These are phyloP conservation scores for Bicyclus anynana DNA, from an alignment of 1,140 invertebrate genomes.

Conservation along the genomic window DNA sequence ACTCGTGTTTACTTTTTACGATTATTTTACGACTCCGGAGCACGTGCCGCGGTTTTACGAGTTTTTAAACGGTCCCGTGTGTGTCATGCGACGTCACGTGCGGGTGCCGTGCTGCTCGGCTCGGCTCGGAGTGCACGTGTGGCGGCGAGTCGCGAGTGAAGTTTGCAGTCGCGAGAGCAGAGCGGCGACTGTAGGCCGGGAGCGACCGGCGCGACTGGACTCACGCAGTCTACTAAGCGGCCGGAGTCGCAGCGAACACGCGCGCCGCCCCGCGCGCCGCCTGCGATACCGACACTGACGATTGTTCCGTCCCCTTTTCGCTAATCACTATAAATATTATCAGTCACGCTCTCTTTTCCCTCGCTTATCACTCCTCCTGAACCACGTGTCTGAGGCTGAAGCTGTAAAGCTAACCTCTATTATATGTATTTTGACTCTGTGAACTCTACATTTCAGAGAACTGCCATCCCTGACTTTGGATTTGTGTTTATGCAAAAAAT, in stretches of 20 bases:
- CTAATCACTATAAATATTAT: conserved; percentile 77
- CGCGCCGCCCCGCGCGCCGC: conserved; percentile 63
- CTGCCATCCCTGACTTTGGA: neutral
- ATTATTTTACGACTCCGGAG: conserved; percentile 72
- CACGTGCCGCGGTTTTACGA: conserved; percentile 70
- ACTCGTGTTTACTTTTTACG: conserved; percentile 76
- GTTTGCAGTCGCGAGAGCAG: conserved; percentile 55
- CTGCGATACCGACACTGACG: conserved; percentile 53
- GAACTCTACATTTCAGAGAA: neutral
- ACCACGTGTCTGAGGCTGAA: conserved; percentile 47
- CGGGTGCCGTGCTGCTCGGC: conserved; percentile 35
- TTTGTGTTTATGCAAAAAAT: neutral
- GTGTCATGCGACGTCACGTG: conserved; percentile 29
- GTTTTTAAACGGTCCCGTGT: conserved; percentile 60
- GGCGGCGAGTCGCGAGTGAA: conserved; percentile 55
- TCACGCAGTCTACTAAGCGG: conserved; percentile 70
- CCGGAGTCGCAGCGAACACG: conserved; percentile 29
- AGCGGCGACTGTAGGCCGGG: conserved; percentile 46
- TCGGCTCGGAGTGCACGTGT: conserved; percentile 41
- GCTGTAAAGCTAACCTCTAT: neutral
- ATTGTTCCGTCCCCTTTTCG: conserved; percentile 75
- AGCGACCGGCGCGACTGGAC: conserved; percentile 67
- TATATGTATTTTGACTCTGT: neutral
- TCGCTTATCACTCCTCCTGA: conserved; percentile 65
- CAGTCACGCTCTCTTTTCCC: conserved; percentile 68